Conservation (phyloP, 2,797 vertebrate species). For the Pipistrellus pygmaeus region DNA sequence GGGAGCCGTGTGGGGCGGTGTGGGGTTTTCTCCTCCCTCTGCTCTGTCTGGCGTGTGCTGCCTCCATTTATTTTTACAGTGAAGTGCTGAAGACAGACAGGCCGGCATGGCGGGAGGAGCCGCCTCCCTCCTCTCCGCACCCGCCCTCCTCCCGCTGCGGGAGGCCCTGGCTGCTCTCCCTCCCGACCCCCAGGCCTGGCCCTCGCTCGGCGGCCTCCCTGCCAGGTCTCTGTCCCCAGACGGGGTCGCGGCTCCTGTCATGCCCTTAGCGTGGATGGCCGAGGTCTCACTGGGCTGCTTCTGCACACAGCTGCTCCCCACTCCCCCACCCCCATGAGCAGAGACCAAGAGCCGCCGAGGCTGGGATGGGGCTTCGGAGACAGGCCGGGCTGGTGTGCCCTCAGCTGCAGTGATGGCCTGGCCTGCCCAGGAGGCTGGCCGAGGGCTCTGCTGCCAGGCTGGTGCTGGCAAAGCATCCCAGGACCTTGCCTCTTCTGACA, state of each 20-base stretch:
- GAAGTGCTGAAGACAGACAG: constrained; percentile 78
- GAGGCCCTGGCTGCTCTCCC: neutral
- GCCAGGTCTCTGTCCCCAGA: constrained; percentile 5
- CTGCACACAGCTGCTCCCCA: constrained; percentile 18
- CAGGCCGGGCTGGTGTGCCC: neutral
- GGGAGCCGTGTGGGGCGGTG: neutral
- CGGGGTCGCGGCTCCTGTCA: neutral
- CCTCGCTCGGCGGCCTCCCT: neutral
- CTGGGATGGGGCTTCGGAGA: neutral
- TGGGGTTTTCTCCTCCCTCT: constrained; percentile 49
- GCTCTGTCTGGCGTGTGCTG: constrained; percentile 62
- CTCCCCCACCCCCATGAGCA: neutral
- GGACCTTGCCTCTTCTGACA: neutral
- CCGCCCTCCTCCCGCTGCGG: neutral
- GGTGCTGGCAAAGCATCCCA: neutral
- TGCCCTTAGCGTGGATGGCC: neutral
- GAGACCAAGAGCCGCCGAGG: neutral
- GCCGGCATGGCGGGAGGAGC: constrained; percentile 74
- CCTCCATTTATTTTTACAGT: constrained; percentile 77
- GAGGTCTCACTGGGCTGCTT: constrained; percentile 22
- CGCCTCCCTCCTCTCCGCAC: neutral
- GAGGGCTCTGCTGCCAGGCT: neutral
- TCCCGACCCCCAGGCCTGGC: neutral
- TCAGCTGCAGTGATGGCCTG: neutral
- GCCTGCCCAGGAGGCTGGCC: neutral